Evolutionary conservation across 2,888 invertebrate genomes (phyloP).

Genomic region (Barypeithes pellucidus): DNA sequence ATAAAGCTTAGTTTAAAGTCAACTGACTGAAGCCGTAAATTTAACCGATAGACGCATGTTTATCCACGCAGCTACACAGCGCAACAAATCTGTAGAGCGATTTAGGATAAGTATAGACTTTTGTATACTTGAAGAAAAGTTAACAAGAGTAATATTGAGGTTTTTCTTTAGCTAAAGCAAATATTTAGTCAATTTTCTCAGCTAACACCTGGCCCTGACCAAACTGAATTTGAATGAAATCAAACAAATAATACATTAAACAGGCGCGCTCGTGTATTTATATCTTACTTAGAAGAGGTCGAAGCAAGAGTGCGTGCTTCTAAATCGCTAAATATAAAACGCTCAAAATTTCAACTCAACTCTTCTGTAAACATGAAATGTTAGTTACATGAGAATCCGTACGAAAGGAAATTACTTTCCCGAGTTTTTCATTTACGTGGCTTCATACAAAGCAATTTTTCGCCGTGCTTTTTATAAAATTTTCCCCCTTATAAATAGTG

Average conservation of each 20-base stretch:
- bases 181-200: slow-evolving; percentile 51
- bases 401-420: slow-evolving; percentile 54
- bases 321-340: slow-evolving; percentile 66
- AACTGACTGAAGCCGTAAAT: background rate
- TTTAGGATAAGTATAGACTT: slow-evolving; percentile 33
- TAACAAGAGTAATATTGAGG: slow-evolving; percentile 49
- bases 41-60: background rate
- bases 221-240: slow-evolving; percentile 62
- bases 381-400: slow-evolving; percentile 58
- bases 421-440: slow-evolving; percentile 45
- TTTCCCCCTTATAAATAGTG: slow-evolving; percentile 19
- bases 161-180: slow-evolving; percentile 47
- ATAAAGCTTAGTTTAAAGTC: background rate
- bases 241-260: slow-evolving; percentile 63
- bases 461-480: slow-evolving; percentile 21
- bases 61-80: background rate
- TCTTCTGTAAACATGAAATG: slow-evolving; percentile 63
- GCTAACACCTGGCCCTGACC: slow-evolving; percentile 61
- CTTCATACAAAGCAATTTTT: slow-evolving; percentile 32
- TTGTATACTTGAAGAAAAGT: slow-evolving; percentile 38
- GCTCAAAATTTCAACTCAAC: slow-evolving; percentile 59
- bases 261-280: slow-evolving; percentile 62
- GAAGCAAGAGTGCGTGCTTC: slow-evolving; percentile 58
- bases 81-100: slow-evolving; percentile 4
- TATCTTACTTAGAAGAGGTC: slow-evolving; percentile 65